phyloP scores from a whole-genome alignment of 2,113 vertebrate species.

The Collichthys lucidus region DNA sequence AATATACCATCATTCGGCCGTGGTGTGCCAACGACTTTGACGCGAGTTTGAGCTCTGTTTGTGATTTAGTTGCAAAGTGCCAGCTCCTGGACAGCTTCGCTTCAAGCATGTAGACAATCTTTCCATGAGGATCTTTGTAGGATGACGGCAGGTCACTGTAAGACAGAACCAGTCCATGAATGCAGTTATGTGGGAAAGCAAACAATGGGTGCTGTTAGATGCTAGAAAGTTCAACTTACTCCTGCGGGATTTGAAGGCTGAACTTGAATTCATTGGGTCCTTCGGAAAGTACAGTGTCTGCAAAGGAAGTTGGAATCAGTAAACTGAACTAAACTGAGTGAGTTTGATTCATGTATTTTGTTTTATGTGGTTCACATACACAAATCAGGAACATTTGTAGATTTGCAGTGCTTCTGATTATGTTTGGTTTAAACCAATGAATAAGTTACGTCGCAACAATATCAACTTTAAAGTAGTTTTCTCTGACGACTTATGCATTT shows the following conservation, averaged over 20 bases:
- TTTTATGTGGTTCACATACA: no score
- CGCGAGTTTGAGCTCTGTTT: constrained; percentile 55
- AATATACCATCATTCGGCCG: constrained; percentile 20
- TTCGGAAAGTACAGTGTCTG: constrained; percentile 60
- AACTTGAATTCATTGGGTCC: constrained; percentile 77
- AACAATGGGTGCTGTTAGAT: background rate
- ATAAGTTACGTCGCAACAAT: no score
- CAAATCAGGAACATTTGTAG: no score
- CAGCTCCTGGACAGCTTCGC: constrained; percentile 72
- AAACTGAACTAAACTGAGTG: background rate
- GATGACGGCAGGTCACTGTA: constrained; percentile 76
- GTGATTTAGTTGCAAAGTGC: constrained; percentile 16
- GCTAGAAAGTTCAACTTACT: constrained; percentile 50
- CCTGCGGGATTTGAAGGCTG: constrained; percentile 68
- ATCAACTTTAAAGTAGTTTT: no score
- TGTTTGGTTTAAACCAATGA: no score
- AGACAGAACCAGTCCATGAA: background rate
- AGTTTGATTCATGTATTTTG: no score
- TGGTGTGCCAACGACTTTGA: constrained; percentile 5
- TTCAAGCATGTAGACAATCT: constrained; percentile 69
- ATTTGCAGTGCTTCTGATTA: no score
- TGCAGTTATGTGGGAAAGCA: background rate
- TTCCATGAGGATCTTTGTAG: constrained; percentile 61
- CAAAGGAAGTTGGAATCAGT: background rate
- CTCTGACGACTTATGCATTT: no score